Percentiles rank a stretch among this genome's conserved stretches.
These are phyloP conservation scores for Microtus montanus DNA, from an alignment of 2,113 vertebrate species.

Conservation along the genomic window DNA sequence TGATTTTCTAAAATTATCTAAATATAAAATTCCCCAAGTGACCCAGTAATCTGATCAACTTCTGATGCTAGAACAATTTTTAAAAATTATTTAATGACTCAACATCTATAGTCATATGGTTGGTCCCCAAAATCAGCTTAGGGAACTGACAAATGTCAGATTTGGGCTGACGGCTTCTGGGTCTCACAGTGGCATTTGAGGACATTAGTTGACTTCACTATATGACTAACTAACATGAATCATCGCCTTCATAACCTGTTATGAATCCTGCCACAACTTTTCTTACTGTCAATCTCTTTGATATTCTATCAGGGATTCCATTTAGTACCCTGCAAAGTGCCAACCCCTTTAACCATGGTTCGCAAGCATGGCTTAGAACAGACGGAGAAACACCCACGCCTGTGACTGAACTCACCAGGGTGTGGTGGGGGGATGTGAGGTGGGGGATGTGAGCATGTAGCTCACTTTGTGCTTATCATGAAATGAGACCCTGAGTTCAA, in stretches of 20 bases:
- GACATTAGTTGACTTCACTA: not conserved
- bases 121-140: not conserved
- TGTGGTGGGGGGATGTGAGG: too few relatives aligned
- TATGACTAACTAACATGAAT: not conserved
- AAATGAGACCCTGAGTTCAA: not conserved
- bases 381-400: not conserved
- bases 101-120: not conserved
- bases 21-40: conserved; percentile 38
- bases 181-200: not conserved
- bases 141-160: not conserved
- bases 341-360: not conserved
- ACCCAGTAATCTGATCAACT: not conserved
- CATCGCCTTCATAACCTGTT: not conserved
- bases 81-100: not conserved
- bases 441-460: not conserved
- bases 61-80: not conserved
- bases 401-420: not conserved
- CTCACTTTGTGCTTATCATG: not conserved
- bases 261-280: not conserved
- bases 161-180: not conserved
- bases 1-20: conserved; percentile 38
- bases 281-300: not conserved
- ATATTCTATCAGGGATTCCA: not conserved
- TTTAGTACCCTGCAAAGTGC: not conserved
- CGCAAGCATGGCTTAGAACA: not conserved